These are phyloP conservation scores for Drosophila pruinosa DNA, from an alignment of 1,140 invertebrate species.

Conservation along the genomic window DNA sequence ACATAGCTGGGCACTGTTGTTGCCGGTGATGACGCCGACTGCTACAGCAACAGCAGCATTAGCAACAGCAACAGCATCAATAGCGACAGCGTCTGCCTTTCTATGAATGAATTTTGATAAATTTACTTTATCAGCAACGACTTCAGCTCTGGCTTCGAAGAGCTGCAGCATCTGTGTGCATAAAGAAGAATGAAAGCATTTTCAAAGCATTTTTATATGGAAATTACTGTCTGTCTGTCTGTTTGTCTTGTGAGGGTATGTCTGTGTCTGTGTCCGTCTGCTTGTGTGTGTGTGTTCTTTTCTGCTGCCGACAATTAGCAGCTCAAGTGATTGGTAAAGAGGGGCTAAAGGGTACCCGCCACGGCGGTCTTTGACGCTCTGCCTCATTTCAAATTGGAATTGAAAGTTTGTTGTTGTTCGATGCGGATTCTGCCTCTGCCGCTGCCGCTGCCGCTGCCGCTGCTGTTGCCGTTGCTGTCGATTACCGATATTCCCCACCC, in stretches of 20 bases:
- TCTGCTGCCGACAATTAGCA: slow-evolving; percentile 74
- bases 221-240: slow-evolving; percentile 46
- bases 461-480: slow-evolving; percentile 20
- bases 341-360: not conserved
- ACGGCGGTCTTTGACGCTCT: slow-evolving; percentile 75
- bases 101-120: slow-evolving; percentile 81
- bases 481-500: not conserved
- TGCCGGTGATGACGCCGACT: slow-evolving; percentile 32
- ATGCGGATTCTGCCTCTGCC: no score
- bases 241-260: not conserved
- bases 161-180: slow-evolving; percentile 35
- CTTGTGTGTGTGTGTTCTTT: slow-evolving; percentile 37
- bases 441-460: slow-evolving; percentile 23
- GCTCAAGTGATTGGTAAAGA: slow-evolving; percentile 64
- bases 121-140: slow-evolving; percentile 68
- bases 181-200: slow-evolving; percentile 30
- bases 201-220: slow-evolving; percentile 56
- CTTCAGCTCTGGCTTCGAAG: slow-evolving; percentile 17
- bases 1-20: slow-evolving; percentile 25
- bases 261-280: not conserved
- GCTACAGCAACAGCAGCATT: slow-evolving; percentile 4
- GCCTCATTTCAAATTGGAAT: slow-evolving; percentile 77
- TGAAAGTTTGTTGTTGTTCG: slow-evolving; percentile 60
- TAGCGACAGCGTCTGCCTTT: slow-evolving; percentile 17
- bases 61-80: not conserved